Evolutionary conservation across 1,140 invertebrate species (phyloP).

Genomic region (Drosophila willistoni): DNA sequence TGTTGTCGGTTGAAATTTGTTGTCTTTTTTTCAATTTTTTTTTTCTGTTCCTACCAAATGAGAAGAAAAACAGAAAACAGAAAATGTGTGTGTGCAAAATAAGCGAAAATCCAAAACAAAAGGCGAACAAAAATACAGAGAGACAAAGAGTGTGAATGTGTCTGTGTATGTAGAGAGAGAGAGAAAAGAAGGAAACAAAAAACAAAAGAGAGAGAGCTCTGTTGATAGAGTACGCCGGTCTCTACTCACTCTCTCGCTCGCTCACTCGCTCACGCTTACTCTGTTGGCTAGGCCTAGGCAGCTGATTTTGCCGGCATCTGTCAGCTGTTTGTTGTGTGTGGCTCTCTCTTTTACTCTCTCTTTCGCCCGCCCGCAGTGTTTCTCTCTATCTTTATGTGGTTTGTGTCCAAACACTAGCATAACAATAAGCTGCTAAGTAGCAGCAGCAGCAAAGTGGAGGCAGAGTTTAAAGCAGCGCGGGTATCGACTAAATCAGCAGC

Average conservation of each 20-base stretch:
- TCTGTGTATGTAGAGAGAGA: too few relatives aligned
- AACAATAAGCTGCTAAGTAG: neutral
- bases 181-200: neutral
- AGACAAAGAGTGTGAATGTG: conserved; percentile 26
- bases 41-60: conserved; percentile 35
- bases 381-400: neutral
- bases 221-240: conserved; percentile 9
- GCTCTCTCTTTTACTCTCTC: neutral
- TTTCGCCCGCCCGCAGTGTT: neutral
- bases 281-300: conserved; percentile 36
- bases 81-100: conserved; percentile 17
- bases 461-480: neutral
- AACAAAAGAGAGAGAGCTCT: conserved; percentile 14
- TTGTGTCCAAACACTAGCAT: neutral
- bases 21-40: conserved; percentile 19
- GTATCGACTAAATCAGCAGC: neutral
- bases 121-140: conserved; percentile 32
- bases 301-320: conserved; percentile 76
- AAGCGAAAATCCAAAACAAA: conserved; percentile 52
- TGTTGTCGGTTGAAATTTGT: conserved; percentile 59
- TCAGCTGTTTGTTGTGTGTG: conserved; percentile 60
- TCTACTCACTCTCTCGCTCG: conserved; percentile 7
- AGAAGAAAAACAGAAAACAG: conserved; percentile 25
- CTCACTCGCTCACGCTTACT: neutral
- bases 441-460: neutral